Evolutionary conservation across 1,140 invertebrate genomes (phyloP), one percentile per base, ranked within the genome.

Genomic region (Apis laboriosa): DNA sequence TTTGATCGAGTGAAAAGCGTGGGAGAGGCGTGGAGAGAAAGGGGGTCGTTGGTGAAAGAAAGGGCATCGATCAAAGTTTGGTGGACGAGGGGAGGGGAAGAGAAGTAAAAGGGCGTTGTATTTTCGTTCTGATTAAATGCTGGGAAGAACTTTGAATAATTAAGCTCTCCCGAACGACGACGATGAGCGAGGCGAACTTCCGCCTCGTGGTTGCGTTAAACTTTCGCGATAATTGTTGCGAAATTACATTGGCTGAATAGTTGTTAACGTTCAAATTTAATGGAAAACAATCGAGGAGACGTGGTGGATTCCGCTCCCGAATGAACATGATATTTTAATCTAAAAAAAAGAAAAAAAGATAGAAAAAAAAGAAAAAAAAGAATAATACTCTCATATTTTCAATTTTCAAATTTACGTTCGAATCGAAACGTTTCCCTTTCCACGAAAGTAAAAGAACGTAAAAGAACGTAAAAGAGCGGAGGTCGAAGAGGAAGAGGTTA

Each of bases 1-100:
- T 78, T 85, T 74, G 84, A 84, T 84, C 63, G 75, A 58, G 34
- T 28, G 58, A n/a, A 60, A 53, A 71, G n/a, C 13, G 24, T 43
- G 51, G 71, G n/a, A 60, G 51, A 73, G 21, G 24, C 4, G 11
- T 12, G 55, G 34, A 34, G 55, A 17, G 55, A 43, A 58, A 43
- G 5, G 0, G 34, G 34, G 4, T 72, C 53, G 24, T 28, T 9
- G 8, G 8, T 49, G 51, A 34, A 13, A 8, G 21, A 74, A 70
- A 60, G 34, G 60, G 53, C n/a, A 28, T 51, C 55, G 74, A 24
- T 63, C 71, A 63, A 60, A 71, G 63, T 77, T 53, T 17, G 24
- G 3, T 15, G 15, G 43, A 68, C 24, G 53, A 70, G 67, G 43
- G 60, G 19, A 61, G 24, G 73, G 60, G 34, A 53, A 70, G n/a